Conservation (phyloP, 2,888 invertebrate species). For the Ashinkailepas kermadecensis region DNA sequence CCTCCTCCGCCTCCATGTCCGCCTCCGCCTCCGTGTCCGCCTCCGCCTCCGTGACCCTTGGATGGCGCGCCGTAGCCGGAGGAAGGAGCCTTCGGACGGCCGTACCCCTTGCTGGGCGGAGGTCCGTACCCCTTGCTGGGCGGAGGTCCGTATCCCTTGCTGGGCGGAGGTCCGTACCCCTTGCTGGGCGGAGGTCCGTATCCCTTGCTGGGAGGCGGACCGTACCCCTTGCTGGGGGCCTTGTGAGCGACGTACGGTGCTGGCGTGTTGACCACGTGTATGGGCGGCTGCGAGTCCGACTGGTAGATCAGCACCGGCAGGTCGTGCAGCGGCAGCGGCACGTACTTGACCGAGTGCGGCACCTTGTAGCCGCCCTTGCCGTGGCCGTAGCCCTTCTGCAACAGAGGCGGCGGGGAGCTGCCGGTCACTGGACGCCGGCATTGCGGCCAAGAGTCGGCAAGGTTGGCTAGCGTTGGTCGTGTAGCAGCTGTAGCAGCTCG, state of each 20-base stretch:
- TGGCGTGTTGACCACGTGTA: constrained; percentile 40
- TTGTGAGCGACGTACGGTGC: constrained; percentile 26
- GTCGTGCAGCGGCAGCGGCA: constrained; percentile 42
- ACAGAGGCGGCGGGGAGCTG: constrained; percentile 7
- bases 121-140: no score
- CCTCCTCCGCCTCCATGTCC: neutral
- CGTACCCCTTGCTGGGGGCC: constrained; percentile 5
- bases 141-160: neutral
- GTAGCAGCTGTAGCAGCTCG: no score
- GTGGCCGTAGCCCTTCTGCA: constrained; percentile 31
- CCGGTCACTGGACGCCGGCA: no score
- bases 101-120: neutral
- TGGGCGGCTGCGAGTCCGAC: constrained; percentile 39
- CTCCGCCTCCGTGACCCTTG: neutral
- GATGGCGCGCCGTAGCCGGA: constrained; percentile 21
- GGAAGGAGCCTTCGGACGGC: neutral
- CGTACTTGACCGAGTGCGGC: constrained; percentile 39
- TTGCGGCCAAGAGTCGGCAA: no score
- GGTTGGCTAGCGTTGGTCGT: no score
- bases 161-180: neutral
- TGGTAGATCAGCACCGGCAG: constrained; percentile 42
- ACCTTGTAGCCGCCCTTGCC: constrained; percentile 33
- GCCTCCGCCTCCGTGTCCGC: neutral
- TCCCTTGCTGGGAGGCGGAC: constrained; percentile 10
- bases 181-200: neutral